Base-by-base conservation (phyloP, 2,888 invertebrate genomes). In the Rhodophaea formosa region DNA sequence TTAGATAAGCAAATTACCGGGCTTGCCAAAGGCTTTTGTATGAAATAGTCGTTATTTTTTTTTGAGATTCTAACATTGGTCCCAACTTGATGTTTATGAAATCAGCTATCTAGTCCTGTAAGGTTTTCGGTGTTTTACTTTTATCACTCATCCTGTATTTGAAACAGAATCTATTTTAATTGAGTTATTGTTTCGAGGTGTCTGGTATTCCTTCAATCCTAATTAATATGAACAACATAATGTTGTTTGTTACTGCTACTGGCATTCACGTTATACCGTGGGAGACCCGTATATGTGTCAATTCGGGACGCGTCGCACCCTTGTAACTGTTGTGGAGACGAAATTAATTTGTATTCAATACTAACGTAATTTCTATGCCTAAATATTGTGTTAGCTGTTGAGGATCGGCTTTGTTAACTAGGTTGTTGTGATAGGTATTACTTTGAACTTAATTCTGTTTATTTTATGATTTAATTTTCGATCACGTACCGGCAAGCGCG, bases 261-360 rank as follows among this genome's bases (percentile, higher is more conserved):
- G 5, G 17, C 6, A 46, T 46, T 46, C n/a, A 17, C 23, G 3
- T 23, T 46, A 46, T n/a, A 10, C 46, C 23, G 23, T 17, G 23
- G 46, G 46, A 17, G n/a, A 12, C 46, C 46, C 39, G 39, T 39
- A 39, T 39, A 39, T 39, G n/a, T 39, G 39, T 39, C 1, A 39
- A 39, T 39, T 39, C 39, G n/a, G 8, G 39, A 39, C 39, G 39
- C 12, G 39, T 39, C 39, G n/a, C 39, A 39, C 39, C 39, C 39
- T 12, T 39, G 39, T 39, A n/a, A 39, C 39, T 39, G 39, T 10
- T 46, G 29, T 23, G 7, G 46, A 46, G 23, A 29, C n/a, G 46
- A 29, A 46, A 46, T 46, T 17, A 46, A 46, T 46, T 46, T 46
- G 29, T 29, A 23, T 46, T 46, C 23, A 17, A 23, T 46, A 17